A percentile compares a stretch with the other conserved stretches of the same genome.
Evolutionary conservation across 2,797 vertebrate genomes (phyloP).

Genomic region (Erpetoichthys calabaricus): DNA sequence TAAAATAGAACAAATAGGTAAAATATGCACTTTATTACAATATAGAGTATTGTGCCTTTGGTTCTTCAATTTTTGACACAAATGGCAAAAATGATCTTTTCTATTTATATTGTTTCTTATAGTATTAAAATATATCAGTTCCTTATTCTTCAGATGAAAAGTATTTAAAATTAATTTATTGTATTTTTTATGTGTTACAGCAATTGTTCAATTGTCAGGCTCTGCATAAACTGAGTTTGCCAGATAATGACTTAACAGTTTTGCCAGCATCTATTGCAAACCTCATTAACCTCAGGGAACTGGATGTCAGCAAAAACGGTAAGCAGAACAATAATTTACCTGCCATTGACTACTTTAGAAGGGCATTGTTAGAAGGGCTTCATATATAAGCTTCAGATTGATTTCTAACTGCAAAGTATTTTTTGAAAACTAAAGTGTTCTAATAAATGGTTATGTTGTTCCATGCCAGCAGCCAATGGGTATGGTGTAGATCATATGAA

Average conservation of each 20-base stretch:
- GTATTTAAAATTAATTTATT: neutral
- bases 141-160: slow-evolving; percentile 14
- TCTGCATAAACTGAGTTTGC: slow-evolving; percentile 89
- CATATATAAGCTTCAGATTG: neutral
- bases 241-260: slow-evolving; percentile 89
- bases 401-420: no score
- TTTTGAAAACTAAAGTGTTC: no score
- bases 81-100: no score
- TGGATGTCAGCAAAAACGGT: slow-evolving; percentile 99
- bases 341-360: no score
- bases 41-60: no score
- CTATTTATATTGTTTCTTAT: no score
- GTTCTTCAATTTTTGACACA: no score
- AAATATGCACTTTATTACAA: no score
- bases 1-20: no score
- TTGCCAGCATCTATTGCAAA: slow-evolving; percentile 90
- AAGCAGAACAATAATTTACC: slow-evolving; percentile 34
- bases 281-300: slow-evolving; percentile 97
- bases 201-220: slow-evolving; percentile 98
- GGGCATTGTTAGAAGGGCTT: neutral
- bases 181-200: slow-evolving; percentile 40
- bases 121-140: neutral
- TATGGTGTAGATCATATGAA: no score
- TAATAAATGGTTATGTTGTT: no score
- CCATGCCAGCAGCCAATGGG: no score